phyloP scores from a whole-genome alignment of 2,797 vertebrate genomes.

The Discoglossus pictus region DNA sequence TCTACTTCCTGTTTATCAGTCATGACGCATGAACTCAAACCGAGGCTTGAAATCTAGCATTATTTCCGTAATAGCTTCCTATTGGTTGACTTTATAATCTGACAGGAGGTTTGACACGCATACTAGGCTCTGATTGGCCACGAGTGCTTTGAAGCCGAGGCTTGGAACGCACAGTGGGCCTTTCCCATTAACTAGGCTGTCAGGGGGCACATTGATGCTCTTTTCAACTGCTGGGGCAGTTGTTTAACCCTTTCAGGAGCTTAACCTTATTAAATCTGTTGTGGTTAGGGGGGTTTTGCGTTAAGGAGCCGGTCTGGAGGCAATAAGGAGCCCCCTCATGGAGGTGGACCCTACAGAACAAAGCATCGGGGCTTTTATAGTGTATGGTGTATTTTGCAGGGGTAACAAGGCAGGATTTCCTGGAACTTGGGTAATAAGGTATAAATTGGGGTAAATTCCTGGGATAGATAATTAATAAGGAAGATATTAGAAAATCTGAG shows the following conservation, averaged over 20 bases:
- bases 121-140: constrained; percentile 1
- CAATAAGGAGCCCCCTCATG: neutral
- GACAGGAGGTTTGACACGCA: constrained; percentile 12
- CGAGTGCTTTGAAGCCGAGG: neutral
- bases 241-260: too few species aligned
- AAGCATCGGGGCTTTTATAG: too few species aligned
- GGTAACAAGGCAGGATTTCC: too few species aligned
- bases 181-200: constrained; percentile 12
- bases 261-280: too few species aligned
- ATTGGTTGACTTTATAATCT: neutral
- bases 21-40: neutral
- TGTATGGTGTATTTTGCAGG: too few species aligned
- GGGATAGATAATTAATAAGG: too few species aligned
- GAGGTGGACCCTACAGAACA: too few species aligned
- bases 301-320: neutral
- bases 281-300: too few species aligned
- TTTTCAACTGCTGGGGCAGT: neutral
- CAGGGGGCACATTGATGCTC: constrained; percentile 40
- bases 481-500: too few species aligned
- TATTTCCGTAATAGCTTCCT: too few species aligned
- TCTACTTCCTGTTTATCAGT: neutral
- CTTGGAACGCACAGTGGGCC: constrained; percentile 11
- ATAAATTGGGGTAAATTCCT: too few species aligned
- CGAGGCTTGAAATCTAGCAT: neutral
- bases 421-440: too few species aligned